Evolutionary conservation across 2,797 vertebrate species (phyloP).

Genomic region (Characodon lateralis): DNA sequence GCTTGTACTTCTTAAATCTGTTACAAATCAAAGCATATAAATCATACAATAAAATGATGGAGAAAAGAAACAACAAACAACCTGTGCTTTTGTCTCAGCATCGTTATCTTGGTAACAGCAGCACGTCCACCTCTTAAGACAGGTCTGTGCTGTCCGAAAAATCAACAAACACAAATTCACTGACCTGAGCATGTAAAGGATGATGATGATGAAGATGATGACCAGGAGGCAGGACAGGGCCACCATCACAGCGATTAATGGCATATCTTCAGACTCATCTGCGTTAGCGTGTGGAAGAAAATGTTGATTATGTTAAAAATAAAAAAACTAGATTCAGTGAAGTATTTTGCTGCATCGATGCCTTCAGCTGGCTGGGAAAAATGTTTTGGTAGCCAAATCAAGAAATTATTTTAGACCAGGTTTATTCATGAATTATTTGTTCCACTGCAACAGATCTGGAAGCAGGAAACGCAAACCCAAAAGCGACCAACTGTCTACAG

Average conservation of each 20-base stretch:
- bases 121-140: constrained; percentile 27
- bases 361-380: background rate
- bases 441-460: background rate
- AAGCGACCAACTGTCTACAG: no score
- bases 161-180: constrained; percentile 41
- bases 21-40: constrained; percentile 47
- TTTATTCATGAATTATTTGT: background rate
- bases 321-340: background rate
- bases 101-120: constrained; percentile 53
- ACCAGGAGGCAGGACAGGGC: constrained; percentile 95
- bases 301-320: background rate
- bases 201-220: constrained; percentile 98
- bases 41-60: background rate
- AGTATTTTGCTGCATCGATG: background rate
- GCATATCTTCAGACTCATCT: constrained; percentile 85
- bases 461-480: background rate
- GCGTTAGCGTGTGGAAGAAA: background rate
- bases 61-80: background rate
- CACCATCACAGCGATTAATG: constrained; percentile 97
- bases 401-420: no score
- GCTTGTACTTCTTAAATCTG: constrained; percentile 99
- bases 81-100: constrained; percentile 25
- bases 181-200: constrained; percentile 98
- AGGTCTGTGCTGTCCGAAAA: constrained; percentile 21
- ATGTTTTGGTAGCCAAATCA: background rate